Evolutionary conservation across 2,113 vertebrate genomes (phyloP).

Genomic region (Anarrhichthys ocellatus): DNA sequence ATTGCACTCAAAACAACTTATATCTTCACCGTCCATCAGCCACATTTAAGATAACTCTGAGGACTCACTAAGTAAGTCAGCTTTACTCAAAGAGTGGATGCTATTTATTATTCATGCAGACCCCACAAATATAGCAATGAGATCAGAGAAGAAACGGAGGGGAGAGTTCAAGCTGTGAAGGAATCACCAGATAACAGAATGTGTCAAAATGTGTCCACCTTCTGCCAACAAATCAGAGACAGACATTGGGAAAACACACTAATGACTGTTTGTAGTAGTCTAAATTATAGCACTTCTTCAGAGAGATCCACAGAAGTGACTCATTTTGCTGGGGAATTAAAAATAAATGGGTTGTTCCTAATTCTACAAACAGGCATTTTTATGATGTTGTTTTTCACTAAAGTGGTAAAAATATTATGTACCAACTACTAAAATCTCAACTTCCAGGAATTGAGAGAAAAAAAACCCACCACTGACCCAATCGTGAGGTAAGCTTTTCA

Average conservation of each 20-base stretch:
- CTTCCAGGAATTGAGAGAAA: constrained; percentile 14
- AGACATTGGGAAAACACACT: constrained; percentile 23
- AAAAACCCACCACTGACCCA: constrained; percentile 31
- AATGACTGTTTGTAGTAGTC: constrained; percentile 11
- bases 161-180: constrained; percentile 43
- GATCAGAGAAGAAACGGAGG: constrained; percentile 37
- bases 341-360: constrained; percentile 5
- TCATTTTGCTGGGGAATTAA: constrained; percentile 15
- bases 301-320: constrained; percentile 7
- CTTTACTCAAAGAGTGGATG: constrained; percentile 35
- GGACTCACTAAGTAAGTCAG: constrained; percentile 26
- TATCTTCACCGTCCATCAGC: not conserved
- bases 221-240: constrained; percentile 40
- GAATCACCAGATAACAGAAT: constrained; percentile 46
- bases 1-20: constrained; percentile 1
- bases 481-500: constrained; percentile 44
- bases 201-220: constrained; percentile 43
- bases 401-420: constrained; percentile 19
- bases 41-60: constrained; percentile 13
- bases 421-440: constrained; percentile 11
- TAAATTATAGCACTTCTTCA: constrained; percentile 9
- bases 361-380: not conserved
- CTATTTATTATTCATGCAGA: constrained; percentile 60
- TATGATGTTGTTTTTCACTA: constrained; percentile 11
- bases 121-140: constrained; percentile 49